Conservation (phyloP, 2,888 invertebrate species). For the Drosophila lutescens region DNA sequence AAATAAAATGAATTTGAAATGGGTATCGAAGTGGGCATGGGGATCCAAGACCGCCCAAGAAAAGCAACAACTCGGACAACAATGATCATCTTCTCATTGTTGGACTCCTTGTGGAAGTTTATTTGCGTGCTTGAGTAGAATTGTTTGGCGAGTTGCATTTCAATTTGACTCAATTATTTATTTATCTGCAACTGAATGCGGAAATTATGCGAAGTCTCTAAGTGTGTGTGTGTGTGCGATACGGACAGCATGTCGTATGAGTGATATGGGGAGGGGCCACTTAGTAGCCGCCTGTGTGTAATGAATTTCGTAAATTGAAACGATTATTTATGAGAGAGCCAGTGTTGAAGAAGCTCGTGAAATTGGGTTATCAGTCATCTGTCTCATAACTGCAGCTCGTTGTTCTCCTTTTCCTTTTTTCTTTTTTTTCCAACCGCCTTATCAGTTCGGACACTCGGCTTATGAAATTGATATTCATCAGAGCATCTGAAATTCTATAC, state of each 20-base stretch:
- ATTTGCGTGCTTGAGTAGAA: slow-evolving; percentile 75
- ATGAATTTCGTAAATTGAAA: slow-evolving; percentile 68
- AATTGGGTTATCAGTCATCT: slow-evolving; percentile 77
- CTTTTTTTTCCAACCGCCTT: slow-evolving; percentile 27
- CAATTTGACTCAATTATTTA: slow-evolving; percentile 80
- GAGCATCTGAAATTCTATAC: slow-evolving; percentile 52
- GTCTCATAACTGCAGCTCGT: slow-evolving; percentile 47
- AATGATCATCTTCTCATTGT: slow-evolving; percentile 38
- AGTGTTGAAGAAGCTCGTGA: slow-evolving; percentile 44
- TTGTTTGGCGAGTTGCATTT: slow-evolving; percentile 80
- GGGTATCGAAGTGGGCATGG: not conserved
- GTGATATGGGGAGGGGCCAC: slow-evolving; percentile 59
- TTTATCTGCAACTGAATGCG: slow-evolving; percentile 81
- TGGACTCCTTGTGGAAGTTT: slow-evolving; percentile 59
- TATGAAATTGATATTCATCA: slow-evolving; percentile 72
- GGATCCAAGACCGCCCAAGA: slow-evolving; percentile 38
- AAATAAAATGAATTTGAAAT: not conserved
- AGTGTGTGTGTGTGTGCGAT: slow-evolving; percentile 15
- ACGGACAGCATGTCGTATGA: slow-evolving; percentile 38
- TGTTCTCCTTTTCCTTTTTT: slow-evolving; percentile 37
- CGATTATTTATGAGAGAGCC: slow-evolving; percentile 44
- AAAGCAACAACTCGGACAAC: slow-evolving; percentile 28
- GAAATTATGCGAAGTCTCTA: slow-evolving; percentile 70
- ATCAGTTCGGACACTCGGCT: slow-evolving; percentile 57
- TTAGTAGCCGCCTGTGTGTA: slow-evolving; percentile 37